Conservation (phyloP, 2,888 invertebrate species). For the Gasteruption jaculator region DNA sequence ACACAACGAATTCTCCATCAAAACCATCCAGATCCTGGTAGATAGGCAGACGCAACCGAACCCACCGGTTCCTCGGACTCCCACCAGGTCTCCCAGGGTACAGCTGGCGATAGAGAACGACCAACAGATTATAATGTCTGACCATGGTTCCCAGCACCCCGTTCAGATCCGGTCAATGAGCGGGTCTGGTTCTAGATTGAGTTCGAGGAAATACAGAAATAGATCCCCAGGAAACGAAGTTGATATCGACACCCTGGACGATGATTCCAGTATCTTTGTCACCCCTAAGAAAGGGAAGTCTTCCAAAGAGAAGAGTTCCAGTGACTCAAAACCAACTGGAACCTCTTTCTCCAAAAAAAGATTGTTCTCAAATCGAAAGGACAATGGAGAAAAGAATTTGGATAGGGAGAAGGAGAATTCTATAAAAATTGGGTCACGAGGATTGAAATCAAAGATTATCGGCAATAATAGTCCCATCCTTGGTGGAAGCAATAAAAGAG, state of each 20-base stretch:
- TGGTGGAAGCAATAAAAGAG: conserved; percentile 18
- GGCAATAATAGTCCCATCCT: conserved; percentile 23
- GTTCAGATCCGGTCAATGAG: too few relatives aligned
- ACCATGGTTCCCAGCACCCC: too few relatives aligned
- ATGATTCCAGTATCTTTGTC: too few relatives aligned
- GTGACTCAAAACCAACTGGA: not conserved
- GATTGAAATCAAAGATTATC: not conserved
- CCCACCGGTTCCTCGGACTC: too few relatives aligned
- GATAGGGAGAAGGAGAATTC: not conserved
- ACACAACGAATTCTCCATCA: conserved; percentile 26
- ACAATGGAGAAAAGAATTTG: not conserved
- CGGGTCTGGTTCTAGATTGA: too few relatives aligned
- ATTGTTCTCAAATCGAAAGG: conserved; percentile 1
- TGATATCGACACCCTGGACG: too few relatives aligned
- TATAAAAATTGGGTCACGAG: not conserved
- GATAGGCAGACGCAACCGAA: too few relatives aligned
- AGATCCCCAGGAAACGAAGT: too few relatives aligned
- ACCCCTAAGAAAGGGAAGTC: too few relatives aligned
- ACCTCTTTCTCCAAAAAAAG: conserved; percentile 1
- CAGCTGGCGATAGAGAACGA: conserved; percentile 18
- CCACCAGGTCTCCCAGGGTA: conserved; percentile 18
- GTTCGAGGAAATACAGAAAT: too few relatives aligned
- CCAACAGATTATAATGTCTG: conserved; percentile 21
- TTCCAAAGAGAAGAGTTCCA: too few relatives aligned
- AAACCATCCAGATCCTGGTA: too few relatives aligned